Evolutionary conservation across 1,140 invertebrate species (phyloP).

Genomic region (Drosophila busckii): DNA sequence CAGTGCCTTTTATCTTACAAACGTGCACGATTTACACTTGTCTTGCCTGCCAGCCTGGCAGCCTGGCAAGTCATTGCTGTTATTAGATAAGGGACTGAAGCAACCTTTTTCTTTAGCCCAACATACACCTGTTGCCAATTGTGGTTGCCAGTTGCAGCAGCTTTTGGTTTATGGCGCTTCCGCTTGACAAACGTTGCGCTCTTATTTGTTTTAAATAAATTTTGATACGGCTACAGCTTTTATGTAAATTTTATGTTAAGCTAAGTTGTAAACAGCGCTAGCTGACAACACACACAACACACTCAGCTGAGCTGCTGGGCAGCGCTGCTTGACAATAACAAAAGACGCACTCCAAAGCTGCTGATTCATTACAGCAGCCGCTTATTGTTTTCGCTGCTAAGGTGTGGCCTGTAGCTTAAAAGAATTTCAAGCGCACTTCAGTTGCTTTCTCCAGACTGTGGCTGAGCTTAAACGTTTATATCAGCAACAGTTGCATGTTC

Average conservation of each 20-base stretch:
- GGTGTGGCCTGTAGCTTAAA: slow-evolving; percentile 23
- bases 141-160: slow-evolving; percentile 27
- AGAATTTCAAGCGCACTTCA: too few species aligned
- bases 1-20: too few species aligned
- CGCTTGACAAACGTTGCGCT: slow-evolving; percentile 36
- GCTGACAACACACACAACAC: slow-evolving; percentile 14
- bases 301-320: neutral
- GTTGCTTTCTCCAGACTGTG: slow-evolving; percentile 20
- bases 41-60: neutral
- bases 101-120: slow-evolving; percentile 45
- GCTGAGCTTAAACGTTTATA: slow-evolving; percentile 4
- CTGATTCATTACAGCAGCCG: slow-evolving; percentile 48
- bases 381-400: slow-evolving; percentile 24
- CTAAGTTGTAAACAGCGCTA: slow-evolving; percentile 20
- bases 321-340: slow-evolving; percentile 24
- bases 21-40: slow-evolving; percentile 4
- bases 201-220: slow-evolving; percentile 75
- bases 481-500: neutral
- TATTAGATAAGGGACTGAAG: slow-evolving; percentile 50
- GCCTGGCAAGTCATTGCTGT: slow-evolving; percentile 22
- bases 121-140: slow-evolving; percentile 74
- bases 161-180: slow-evolving; percentile 47
- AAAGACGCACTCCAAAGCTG: slow-evolving; percentile 21
- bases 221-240: slow-evolving; percentile 71
- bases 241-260: slow-evolving; percentile 74